Evolutionary conservation across 2,113 vertebrate species (phyloP).

Genomic region (Oryzias javanicus): DNA sequence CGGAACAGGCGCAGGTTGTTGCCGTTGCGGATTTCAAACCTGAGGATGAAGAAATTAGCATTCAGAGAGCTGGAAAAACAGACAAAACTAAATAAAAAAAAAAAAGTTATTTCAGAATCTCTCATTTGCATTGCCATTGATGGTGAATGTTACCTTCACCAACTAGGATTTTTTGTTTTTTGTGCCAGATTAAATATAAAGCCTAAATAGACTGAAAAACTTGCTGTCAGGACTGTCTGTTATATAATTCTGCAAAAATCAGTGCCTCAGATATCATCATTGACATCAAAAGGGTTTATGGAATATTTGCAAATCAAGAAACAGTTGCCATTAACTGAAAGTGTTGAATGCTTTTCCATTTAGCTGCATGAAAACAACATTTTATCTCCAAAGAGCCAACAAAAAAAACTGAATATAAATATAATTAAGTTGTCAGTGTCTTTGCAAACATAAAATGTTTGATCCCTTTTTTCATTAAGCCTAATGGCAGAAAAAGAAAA

Average conservation of each 20-base stretch:
- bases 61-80: slow-evolving; percentile 27
- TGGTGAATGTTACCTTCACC: not conserved
- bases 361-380: not conserved
- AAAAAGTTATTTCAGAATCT: slow-evolving; percentile 20
- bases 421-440: not conserved
- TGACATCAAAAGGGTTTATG: not conserved
- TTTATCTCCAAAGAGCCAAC: not conserved
- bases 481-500: slow-evolving; percentile 7
- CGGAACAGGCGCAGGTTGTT: slow-evolving; percentile 90
- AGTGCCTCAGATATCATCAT: slow-evolving; percentile 13
- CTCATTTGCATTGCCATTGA: slow-evolving; percentile 31
- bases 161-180: not conserved
- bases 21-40: slow-evolving; percentile 93
- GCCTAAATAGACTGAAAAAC: not conserved
- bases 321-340: slow-evolving; percentile 1
- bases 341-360: slow-evolving; percentile 4
- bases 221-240: slow-evolving; percentile 6
- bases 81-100: slow-evolving; percentile 19
- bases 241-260: slow-evolving; percentile 15
- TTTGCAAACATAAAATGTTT: not conserved
- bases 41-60: slow-evolving; percentile 58
- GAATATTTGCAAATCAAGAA: slow-evolving; percentile 28
- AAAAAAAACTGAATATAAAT: slow-evolving; percentile 5
- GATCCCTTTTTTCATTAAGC: slow-evolving; percentile 9
- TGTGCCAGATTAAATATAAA: too few species aligned